Percentiles rank a stretch among this genome's conserved stretches.
phyloP scores from a whole-genome alignment of 2,113 vertebrate genomes.

The Euleptes europaea region DNA sequence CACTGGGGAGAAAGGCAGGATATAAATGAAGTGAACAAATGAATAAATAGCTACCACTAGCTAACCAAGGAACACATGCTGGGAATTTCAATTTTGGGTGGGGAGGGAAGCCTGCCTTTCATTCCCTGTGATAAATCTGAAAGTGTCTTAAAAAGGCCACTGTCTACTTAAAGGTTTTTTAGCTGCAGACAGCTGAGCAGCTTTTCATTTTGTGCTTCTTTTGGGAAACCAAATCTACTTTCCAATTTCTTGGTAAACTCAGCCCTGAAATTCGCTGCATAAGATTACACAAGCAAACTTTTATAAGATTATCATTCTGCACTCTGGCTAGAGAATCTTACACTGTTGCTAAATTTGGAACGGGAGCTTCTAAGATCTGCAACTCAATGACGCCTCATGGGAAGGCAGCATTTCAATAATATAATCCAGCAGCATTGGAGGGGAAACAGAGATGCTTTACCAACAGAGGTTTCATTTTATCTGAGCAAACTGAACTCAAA shows the following conservation, averaged over 20 bases:
- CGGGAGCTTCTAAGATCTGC: neutral
- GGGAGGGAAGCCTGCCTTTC: neutral
- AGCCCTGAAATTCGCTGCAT: neutral
- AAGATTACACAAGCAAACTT: neutral
- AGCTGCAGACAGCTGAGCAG: neutral
- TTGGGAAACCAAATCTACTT: neutral
- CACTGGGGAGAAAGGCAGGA: no score
- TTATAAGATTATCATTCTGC: neutral
- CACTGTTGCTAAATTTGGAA: neutral
- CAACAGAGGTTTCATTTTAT: constrained; percentile 27
- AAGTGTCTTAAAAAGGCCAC: neutral
- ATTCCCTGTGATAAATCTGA: neutral
- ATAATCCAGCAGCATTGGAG: neutral
- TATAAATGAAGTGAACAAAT: no score
- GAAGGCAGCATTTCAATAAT: neutral
- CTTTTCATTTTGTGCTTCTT: neutral
- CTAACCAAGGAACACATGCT: no score
- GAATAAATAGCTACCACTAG: neutral
- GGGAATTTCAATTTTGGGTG: neutral
- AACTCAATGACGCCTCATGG: neutral
- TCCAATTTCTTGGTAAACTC: neutral
- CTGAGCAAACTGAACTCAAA: constrained; percentile 43
- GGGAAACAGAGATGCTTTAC: neutral
- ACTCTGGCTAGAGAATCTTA: neutral
- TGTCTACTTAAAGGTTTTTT: neutral